Percentiles rank a stretch among this genome's conserved stretches.
These are phyloP conservation scores for Ganaspis sp. DNA, from an alignment of 1,140 invertebrate species.

Conservation along the genomic window DNA sequence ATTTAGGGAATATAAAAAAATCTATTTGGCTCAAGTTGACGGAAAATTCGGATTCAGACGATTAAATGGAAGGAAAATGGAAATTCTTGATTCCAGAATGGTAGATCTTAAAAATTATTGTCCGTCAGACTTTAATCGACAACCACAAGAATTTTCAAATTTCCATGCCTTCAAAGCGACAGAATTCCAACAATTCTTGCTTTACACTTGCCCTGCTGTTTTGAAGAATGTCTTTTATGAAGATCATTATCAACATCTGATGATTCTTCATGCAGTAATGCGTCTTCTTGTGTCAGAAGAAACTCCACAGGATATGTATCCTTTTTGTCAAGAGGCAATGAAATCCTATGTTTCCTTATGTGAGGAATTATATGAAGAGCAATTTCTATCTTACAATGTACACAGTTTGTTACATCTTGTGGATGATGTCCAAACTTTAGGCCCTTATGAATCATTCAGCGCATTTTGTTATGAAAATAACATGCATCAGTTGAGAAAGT, in stretches of 20 bases:
- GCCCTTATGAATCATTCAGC: slow-evolving; percentile 63
- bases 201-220: background rate
- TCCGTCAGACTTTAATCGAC: background rate
- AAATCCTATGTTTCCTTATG: slow-evolving; percentile 21
- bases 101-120: background rate
- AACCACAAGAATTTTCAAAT: background rate
- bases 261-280: slow-evolving; percentile 1
- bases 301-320: slow-evolving; percentile 30
- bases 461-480: no score
- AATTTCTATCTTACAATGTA: no score
- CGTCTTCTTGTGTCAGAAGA: no score
- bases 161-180: background rate
- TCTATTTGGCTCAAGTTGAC: no score
- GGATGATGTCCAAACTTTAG: slow-evolving; percentile 66
- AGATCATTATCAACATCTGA: slow-evolving; percentile 33
- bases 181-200: background rate
- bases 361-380: slow-evolving; percentile 41
- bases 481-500: slow-evolving; percentile 60
- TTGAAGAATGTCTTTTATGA: slow-evolving; percentile 21
- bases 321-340: slow-evolving; percentile 30
- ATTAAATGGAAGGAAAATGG: slow-evolving; percentile 10
- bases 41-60: background rate
- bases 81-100: no score
- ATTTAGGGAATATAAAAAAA: background rate
- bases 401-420: slow-evolving; percentile 69